Conservation (phyloP, 2,113 vertebrate genomes). For the Tyrannus savana region DNA sequence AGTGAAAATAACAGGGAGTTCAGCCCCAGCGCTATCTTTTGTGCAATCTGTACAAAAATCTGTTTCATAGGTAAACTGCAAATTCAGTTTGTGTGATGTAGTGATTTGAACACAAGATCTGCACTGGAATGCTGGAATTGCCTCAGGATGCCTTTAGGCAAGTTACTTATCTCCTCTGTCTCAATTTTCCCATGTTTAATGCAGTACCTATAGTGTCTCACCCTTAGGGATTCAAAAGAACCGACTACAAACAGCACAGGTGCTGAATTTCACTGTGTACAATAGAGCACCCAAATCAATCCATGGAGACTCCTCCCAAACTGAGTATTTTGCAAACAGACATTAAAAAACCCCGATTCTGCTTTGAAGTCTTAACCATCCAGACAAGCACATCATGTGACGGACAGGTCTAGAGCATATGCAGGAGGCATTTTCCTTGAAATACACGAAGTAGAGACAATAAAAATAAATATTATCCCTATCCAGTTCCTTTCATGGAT, state of each 20-base stretch:
- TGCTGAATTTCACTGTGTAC: neutral
- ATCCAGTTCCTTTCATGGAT: neutral
- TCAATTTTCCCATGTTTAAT: conserved; percentile 25
- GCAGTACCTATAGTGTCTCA: neutral
- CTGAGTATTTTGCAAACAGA: neutral
- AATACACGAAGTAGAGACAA: neutral
- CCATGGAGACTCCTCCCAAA: neutral
- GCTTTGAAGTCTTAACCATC: neutral
- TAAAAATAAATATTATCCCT: neutral
- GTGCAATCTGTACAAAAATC: neutral
- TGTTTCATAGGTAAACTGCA: neutral
- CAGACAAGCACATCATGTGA: neutral
- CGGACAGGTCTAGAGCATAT: neutral
- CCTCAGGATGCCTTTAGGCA: neutral
- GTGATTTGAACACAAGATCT: neutral
- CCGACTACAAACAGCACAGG: neutral
- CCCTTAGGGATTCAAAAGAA: neutral
- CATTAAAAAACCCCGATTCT: neutral
- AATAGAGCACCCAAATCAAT: neutral
- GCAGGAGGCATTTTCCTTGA: neutral
- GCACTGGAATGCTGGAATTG: neutral
- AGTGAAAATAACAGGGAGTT: neutral
- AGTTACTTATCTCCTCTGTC: conserved; percentile 10
- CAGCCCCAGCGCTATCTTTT: neutral
- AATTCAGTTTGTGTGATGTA: neutral